Evolutionary conservation across 1,140 invertebrate genomes (phyloP).

Genomic region (Drosophila setifemur): DNA sequence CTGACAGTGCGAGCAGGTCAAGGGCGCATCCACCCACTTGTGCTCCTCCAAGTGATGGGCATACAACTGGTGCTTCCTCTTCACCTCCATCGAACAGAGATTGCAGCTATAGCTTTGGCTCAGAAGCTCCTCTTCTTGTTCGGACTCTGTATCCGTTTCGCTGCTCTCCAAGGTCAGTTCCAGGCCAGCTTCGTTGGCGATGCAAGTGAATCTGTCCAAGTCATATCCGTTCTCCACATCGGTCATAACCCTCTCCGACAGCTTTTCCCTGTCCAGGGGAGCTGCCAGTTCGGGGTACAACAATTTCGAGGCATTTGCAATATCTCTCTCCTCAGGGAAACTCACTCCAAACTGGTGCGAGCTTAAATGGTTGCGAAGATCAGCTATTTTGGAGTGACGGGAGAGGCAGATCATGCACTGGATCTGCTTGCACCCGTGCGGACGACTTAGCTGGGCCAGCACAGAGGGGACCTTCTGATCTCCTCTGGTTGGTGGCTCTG

Average conservation of each 20-base stretch:
- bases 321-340: conserved; percentile 13
- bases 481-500: not conserved
- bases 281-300: conserved; percentile 58
- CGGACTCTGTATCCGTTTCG: conserved; percentile 69
- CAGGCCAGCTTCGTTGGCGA: conserved; percentile 68
- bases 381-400: conserved; percentile 60
- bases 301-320: conserved; percentile 13
- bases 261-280: conserved; percentile 11
- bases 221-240: conserved; percentile 44
- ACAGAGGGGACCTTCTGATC: not conserved
- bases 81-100: conserved; percentile 81
- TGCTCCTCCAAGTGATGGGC: conserved; percentile 64
- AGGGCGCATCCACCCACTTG: conserved; percentile 35
- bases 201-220: conserved; percentile 66
- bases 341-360: conserved; percentile 46
- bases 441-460: conserved; percentile 38
- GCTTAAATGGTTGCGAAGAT: conserved; percentile 54
- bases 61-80: conserved; percentile 68
- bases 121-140: not conserved
- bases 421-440: conserved; percentile 70
- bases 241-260: conserved; percentile 47
- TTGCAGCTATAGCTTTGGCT: conserved; percentile 66
- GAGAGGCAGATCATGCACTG: conserved; percentile 77
- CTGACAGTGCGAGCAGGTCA: conserved; percentile 56
- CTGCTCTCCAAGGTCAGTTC: conserved; percentile 70